Percentiles rank a stretch among this genome's conserved stretches.
Evolutionary conservation across 2,113 vertebrate genomes (phyloP).

Genomic region (Hydrochoerus hydrochaeris): DNA sequence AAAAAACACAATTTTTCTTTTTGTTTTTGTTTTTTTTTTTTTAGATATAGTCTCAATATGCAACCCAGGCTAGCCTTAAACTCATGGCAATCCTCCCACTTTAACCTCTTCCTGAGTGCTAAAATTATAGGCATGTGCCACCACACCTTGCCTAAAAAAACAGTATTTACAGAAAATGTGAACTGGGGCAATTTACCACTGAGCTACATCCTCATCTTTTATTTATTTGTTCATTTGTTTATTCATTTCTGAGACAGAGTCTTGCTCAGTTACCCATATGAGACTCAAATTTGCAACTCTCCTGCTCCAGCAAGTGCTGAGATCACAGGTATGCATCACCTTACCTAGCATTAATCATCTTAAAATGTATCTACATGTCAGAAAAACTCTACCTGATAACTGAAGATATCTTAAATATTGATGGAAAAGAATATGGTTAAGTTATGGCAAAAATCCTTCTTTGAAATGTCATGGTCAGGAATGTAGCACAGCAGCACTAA

Average conservation of each 20-base stretch:
- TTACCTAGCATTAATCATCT: neutral
- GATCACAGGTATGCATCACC: neutral
- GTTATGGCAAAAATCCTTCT: slow-evolving; percentile 7
- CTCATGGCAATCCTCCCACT: neutral
- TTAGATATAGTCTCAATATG: neutral
- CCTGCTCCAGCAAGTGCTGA: neutral
- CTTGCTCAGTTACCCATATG: neutral
- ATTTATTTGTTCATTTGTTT: too few relatives aligned
- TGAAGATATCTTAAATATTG: slow-evolving; percentile 1
- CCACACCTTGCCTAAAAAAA: neutral
- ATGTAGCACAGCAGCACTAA: too few relatives aligned
- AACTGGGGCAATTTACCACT: neutral
- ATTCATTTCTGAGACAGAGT: neutral
- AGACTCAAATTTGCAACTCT: neutral
- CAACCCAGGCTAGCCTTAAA: neutral
- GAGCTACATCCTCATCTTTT: neutral
- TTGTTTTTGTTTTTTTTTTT: too few relatives aligned
- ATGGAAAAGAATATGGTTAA: neutral
- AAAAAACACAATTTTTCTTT: neutral
- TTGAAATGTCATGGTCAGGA: neutral
- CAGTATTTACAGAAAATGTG: neutral
- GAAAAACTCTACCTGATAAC: slow-evolving; percentile 3
- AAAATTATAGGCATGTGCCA: neutral
- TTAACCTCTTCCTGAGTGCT: neutral
- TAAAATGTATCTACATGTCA: neutral